Base-by-base conservation (phyloP, 2,888 invertebrate species). In the Drosophila cognata region DNA sequence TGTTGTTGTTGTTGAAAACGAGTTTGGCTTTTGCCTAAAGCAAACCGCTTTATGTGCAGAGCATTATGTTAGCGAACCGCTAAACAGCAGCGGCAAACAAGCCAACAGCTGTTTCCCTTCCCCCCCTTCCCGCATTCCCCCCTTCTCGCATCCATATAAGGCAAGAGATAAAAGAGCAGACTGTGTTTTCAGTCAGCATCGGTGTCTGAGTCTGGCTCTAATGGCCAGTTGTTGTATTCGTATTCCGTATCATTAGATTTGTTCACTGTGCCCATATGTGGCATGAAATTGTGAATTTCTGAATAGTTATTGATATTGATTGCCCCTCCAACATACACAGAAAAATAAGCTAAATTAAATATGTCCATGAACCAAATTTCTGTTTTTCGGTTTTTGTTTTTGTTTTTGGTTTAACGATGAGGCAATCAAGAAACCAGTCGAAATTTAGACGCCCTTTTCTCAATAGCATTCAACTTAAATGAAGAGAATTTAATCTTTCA, bases 181-280 rank as follows among this genome's bases (percentile, higher is more conserved):
- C 13, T 25, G 7, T 25, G 16, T 21, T 46, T 46, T 7, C 16
- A 46, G 21, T 4, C 21, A 16, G 16, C 46, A 25, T 25, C 7
- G 16, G 8, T 25, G 46, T 46, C 46, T 46, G 66, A 5, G 60
- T 58, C 58, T 58, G 52, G 64, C 65, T 70, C 65, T 70, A 68
- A 77, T 65, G 76, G 65, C 38, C 64, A 52, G 58, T 58, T 51
- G 56, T 53, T 52, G 51, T 21, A 38, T 36, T 41, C 35, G 50
- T 46, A 50, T 70, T 60, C 38, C 38, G 50, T 43, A 31, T 48
- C 55, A 72, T 63, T 63, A 35, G 59, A 60, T 77, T 66, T 50
- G 57, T 38, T 59, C 43, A 64, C 46, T 79, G 73, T 69, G 70
- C 53, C 82, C 82, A 81, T 81, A 76, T 81, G 71, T 77, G 82